These are phyloP conservation scores for Ophthalmolycus amberensis DNA, from an alignment of 2,113 vertebrate species.

Conservation along the genomic window DNA sequence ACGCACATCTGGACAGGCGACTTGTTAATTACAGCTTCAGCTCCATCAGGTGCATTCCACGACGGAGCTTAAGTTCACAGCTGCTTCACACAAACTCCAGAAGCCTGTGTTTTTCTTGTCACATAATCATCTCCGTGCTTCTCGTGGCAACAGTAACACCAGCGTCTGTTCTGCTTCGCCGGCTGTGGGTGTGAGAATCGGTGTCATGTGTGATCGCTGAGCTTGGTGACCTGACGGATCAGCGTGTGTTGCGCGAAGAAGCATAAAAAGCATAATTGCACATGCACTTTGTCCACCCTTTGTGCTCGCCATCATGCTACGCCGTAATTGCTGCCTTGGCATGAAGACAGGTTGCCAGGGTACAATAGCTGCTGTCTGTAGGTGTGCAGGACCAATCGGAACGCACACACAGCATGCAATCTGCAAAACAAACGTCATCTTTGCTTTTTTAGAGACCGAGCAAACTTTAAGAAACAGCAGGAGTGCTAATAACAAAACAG, in stretches of 20 bases:
- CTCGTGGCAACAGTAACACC: neutral
- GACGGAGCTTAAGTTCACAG: conserved; percentile 40
- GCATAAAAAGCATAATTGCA: conserved; percentile 41
- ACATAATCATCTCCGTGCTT: conserved; percentile 30
- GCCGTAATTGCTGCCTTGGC: conserved; percentile 47
- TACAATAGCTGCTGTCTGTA: conserved; percentile 9
- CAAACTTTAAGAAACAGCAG: conserved; percentile 19
- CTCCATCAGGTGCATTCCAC: conserved; percentile 43
- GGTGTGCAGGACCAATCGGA: neutral
- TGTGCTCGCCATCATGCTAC: conserved; percentile 11
- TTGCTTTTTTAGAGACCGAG: neutral
- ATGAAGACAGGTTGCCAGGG: conserved; percentile 11
- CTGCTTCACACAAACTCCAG: conserved; percentile 37
- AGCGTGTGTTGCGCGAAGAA: neutral
- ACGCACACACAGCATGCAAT: neutral
- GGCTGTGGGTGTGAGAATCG: conserved; percentile 11
- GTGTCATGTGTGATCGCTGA: conserved; percentile 8
- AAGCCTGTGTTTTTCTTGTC: conserved; percentile 55
- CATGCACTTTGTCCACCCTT: conserved; percentile 17
- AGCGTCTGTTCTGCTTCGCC: conserved; percentile 13
- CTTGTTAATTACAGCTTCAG: conserved; percentile 37
- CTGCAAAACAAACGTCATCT: neutral
- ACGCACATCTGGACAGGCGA: neutral
- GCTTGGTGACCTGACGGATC: conserved; percentile 15
- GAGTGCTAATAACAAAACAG: neutral